Evolutionary conservation across 2,113 vertebrate genomes (phyloP), one percentile per base, ranked within the genome.

Genomic region (Oostethus manadensis): DNA sequence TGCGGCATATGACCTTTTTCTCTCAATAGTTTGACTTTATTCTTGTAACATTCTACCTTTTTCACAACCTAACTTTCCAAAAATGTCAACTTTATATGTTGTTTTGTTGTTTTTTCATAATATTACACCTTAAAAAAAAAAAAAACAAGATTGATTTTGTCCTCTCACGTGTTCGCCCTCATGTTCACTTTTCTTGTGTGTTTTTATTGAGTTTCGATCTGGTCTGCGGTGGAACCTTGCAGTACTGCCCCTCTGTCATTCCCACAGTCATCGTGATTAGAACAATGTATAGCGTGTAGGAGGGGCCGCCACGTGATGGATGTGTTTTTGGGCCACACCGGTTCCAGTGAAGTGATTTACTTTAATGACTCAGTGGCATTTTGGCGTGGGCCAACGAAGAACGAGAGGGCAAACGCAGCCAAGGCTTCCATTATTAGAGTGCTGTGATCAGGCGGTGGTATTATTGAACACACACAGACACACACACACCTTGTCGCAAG

Each of bases 331-430:
- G 68, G 62, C 69, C 71, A 47, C 67, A 71, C 58, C 79, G 63
- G 56, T 81, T 87, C 77, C 72, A 73, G 51, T 69, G 74, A 71
- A 71, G 78, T 80, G 76, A 81, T 84, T 82, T 77, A 66, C 53
- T 77, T 84, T 78, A 84, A 85, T 86, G 79, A 81, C 69, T 78
- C 58, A 0, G 20, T 77, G 58, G 55, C 56, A 60, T 73, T 73
- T 71, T 40, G 46, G 53, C 60, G 48, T 20, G 26, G 47, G 45
- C 53, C 46, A 50, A 50, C 53, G 56, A 57, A 70, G 23, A 29
- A 69, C 57, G 45, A 15, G 45, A 54, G 18, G 11, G 26, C 43
- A 51, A 23, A 64, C 16, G 50, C 49, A 70, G 51, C 20, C 18
- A 1, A 23, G 42, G 67, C 53, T 61, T 71, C 56, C 48, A 71